These are phyloP conservation scores for Dicaeum eximium DNA, from an alignment of 2,113 vertebrate genomes.

Conservation along the genomic window DNA sequence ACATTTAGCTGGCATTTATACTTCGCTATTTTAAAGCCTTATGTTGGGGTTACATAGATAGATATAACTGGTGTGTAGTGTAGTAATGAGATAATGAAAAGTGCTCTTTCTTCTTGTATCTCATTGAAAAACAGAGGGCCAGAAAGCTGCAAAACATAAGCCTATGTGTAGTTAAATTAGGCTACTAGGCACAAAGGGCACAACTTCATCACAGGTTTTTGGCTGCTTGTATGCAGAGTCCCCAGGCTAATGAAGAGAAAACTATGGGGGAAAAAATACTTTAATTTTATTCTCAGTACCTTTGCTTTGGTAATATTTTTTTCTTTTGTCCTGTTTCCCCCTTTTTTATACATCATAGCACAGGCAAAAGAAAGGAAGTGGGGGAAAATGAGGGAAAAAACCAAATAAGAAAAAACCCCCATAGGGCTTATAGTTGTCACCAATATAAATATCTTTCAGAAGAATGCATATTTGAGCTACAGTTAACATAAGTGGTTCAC, in stretches of 20 bases:
- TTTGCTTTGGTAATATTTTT: not conserved
- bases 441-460: not conserved
- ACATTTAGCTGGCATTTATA: not conserved
- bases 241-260: not conserved
- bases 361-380: not conserved
- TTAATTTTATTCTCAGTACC: not conserved
- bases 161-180: not conserved
- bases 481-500: not conserved
- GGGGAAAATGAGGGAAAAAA: not conserved
- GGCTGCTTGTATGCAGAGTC: not conserved
- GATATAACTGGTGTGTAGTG: not conserved
- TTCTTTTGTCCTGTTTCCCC: rapidly evolving
- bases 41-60: not conserved
- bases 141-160: not conserved
- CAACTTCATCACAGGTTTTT: not conserved
- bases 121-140: not conserved
- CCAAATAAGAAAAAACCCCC: rapidly evolving
- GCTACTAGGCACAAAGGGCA: not conserved
- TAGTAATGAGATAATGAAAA: not conserved
- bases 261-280: not conserved
- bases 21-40: not conserved
- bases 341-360: not conserved
- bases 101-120: not conserved
- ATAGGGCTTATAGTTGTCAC: not conserved
- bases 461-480: not conserved